Evolutionary conservation across 2,797 vertebrate species (phyloP).

Genomic region (Gadopsis marmoratus): DNA sequence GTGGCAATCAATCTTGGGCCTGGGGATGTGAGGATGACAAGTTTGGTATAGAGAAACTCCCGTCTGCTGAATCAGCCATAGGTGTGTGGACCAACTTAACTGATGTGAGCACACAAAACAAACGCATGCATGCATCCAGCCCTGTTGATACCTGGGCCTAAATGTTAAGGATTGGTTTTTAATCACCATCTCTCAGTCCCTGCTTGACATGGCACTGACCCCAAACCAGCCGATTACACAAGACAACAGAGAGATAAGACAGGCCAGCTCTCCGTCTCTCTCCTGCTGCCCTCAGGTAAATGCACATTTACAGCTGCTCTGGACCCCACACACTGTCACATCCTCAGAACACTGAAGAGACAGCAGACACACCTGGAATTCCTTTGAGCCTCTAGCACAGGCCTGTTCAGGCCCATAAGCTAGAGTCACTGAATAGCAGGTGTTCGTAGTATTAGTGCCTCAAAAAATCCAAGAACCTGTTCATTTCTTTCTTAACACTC

Average conservation of each 20-base stretch:
- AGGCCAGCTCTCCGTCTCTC: conserved; percentile 10
- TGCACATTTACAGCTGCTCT: conserved; percentile 50
- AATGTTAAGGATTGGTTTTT: conserved; percentile 23
- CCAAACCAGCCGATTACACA: conserved; percentile 34
- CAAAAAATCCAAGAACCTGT: neutral
- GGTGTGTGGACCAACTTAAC: conserved; percentile 49
- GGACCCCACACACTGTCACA: conserved; percentile 40
- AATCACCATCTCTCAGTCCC: conserved; percentile 20
- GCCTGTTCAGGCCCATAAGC: conserved; percentile 30
- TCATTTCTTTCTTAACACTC: neutral
- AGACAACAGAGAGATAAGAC: conserved; percentile 31
- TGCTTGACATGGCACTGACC: conserved; percentile 39
- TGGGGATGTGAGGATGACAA: conserved; percentile 53
- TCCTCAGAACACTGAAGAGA: conserved; percentile 24
- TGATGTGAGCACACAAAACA: neutral
- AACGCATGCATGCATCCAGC: neutral
- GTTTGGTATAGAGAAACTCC: conserved; percentile 59
- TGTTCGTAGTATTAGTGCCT: neutral
- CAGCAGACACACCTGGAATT: conserved; percentile 49
- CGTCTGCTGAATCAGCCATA: conserved; percentile 51
- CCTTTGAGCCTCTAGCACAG: conserved; percentile 24
- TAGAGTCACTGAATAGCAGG: conserved; percentile 21
- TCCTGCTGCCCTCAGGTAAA: conserved; percentile 51
- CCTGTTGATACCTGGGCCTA: neutral
- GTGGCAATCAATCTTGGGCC: conserved; percentile 69